Evolutionary conservation across 2,113 vertebrate species (phyloP), one percentile per base, ranked within the genome.

Genomic region (Equus quagga): DNA sequence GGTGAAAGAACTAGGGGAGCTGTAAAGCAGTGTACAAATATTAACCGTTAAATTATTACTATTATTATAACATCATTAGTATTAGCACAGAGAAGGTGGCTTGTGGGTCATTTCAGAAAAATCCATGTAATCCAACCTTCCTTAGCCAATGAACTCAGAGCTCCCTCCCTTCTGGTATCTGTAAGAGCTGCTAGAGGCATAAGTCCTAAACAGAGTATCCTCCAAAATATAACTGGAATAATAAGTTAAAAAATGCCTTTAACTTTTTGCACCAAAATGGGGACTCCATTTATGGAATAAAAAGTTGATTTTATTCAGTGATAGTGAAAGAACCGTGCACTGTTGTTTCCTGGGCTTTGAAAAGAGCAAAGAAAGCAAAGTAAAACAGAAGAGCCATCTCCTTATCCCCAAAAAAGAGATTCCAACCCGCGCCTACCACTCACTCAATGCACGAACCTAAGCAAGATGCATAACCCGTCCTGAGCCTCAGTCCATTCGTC

Each of bases 71-170:
- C 8, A 83, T 19, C 67, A 70, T 70, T 33, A 89, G 33, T 86
- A 36, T 81, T 19, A 84, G 51, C 72, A 96, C 31, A 92, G 36
- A 96, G 51, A 96, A 89, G 41, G 36, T 13, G 17, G 41, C 3
- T 58, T 93, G 9, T 54, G 23, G 64, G 46, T 82, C 69, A 80
- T 76, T 91, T 93, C 46, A 64, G 67, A 91, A 86, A 94, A 90
- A 88, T 49, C 5, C 75, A 86, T 36, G 73, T 3, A 79, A 89
- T 54, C 33, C 70, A 84, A 81, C 31, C 73, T 93, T 70, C 82
- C 87, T 51, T 65, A 97, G 54, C 33, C 62, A 89, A 24, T 41
- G 24, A 85, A 23, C 33, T 70, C 60, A 60, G 56, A 28, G n/a
- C 15, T 24, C 54, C 23, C 80, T 69, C 54, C 51, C 58, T 67